Base-by-base conservation (phyloP, 2,113 vertebrate species). In the Platichthys flesus region DNA sequence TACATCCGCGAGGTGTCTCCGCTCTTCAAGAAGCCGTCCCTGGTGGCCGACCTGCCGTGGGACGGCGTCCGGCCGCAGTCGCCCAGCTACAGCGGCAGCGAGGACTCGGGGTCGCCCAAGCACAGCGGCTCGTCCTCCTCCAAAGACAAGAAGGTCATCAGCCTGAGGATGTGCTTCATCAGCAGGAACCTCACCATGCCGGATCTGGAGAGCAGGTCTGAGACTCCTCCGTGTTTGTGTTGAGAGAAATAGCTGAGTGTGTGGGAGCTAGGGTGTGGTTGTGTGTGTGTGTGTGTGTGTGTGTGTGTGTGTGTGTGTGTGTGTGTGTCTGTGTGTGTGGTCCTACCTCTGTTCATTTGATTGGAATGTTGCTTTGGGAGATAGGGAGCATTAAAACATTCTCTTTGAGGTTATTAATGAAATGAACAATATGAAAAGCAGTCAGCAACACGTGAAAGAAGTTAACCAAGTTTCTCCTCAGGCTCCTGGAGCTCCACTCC, bases 101-200 rank as follows among this genome's bases (percentile, higher is more conserved):
- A 98, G 63, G 96, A 97, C 83, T 97, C 96, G 0, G 96, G 96
- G 20, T 97, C 97, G 2, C 96, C 96, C 5, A 95, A 96, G 86
- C 96, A 97, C 89, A 89, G 91, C 54, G 76, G 85, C 3, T 74
- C 84, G 26, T 74, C 87, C 18, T 57, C 79, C 21, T 85, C 93
- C 88, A 96, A 94, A 14, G 97, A 99, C 94, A 92, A 94, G 71
- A 99, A 98, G 84, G 93, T 97, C 88, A 97, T 99, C 82, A 95
- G 96, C 35, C 93, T 99, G 76, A 98, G 97, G 93, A 99, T 99
- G 97, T 98, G 97, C 90, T 99, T 96, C 4, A 96, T 96, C 2
- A 96, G 96, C 85, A 90, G 98, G 89, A 99, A 98, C 93, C 95
- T 99, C 78, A 98, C 96, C 93, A 97, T 98, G 96, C 96, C 97